Percentiles rank a stretch among this genome's conserved stretches.
phyloP scores from a whole-genome alignment of 1,140 invertebrate genomes.

The Sipha flava region DNA sequence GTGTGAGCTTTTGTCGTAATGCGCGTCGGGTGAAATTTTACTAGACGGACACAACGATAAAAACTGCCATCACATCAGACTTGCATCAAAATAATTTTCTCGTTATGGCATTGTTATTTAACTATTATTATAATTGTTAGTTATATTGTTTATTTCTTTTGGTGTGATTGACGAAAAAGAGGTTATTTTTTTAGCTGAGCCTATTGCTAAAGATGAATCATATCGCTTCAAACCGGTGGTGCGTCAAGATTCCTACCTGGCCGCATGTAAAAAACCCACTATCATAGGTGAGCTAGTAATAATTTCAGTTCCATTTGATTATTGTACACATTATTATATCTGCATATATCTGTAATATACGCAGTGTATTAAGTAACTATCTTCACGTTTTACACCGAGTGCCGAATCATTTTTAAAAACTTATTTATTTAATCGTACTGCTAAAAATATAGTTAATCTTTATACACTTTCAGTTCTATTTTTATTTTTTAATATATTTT shows the following conservation, averaged over 20 bases:
- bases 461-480: too few relatives aligned
- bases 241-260: constrained; percentile 48
- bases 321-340: background rate
- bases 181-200: constrained; percentile 19
- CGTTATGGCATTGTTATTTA: background rate
- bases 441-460: too few relatives aligned
- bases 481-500: too few relatives aligned
- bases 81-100: background rate
- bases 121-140: background rate
- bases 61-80: background rate
- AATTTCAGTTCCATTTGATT: background rate
- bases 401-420: too few relatives aligned
- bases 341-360: background rate
- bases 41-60: background rate
- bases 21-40: background rate
- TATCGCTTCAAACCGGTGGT: constrained; percentile 43
- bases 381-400: background rate
- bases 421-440: too few relatives aligned
- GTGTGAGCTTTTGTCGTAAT: constrained; percentile 3
- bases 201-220: constrained; percentile 36
- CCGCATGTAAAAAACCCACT: constrained; percentile 44
- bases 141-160: background rate
- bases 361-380: too few relatives aligned
- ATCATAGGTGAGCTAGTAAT: constrained; percentile 22
- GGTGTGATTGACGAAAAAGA: background rate